Conservation (phyloP, 2,797 vertebrate genomes). For the Pseudochirops cupreus region DNA sequence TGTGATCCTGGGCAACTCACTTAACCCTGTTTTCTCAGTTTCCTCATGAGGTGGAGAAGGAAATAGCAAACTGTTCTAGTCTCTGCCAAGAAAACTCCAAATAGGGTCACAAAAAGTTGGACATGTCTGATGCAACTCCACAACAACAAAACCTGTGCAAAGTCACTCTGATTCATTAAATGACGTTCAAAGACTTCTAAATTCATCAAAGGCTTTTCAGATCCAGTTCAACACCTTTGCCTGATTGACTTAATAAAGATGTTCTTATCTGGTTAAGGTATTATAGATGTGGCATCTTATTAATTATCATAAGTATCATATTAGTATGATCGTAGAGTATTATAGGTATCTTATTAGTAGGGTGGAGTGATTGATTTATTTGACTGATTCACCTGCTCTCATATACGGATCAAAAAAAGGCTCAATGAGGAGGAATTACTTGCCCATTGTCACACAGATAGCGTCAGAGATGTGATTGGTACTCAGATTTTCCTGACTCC, state of each 20-base stretch:
- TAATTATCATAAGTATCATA: neutral
- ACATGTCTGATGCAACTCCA: neutral
- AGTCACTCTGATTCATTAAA: neutral
- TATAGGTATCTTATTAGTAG: neutral
- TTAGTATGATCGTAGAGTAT: no score
- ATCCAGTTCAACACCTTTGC: neutral
- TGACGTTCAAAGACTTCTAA: neutral
- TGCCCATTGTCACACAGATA: neutral
- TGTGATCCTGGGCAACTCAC: neutral
- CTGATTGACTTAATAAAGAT: neutral
- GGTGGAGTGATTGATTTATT: neutral
- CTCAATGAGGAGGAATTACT: neutral
- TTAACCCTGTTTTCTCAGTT: neutral
- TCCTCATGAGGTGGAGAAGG: neutral
- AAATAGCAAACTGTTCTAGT: neutral
- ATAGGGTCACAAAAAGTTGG: neutral
- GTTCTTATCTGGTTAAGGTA: neutral
- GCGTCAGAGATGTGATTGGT: neutral
- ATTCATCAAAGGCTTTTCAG: neutral
- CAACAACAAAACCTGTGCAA: neutral
- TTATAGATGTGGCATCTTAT: neutral
- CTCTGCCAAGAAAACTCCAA: neutral
- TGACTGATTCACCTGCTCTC: neutral
- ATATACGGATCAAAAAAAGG: neutral
- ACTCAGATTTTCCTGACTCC: neutral